Base-by-base conservation (phyloP, 2,113 vertebrate genomes). In the Cinclus cinclus region DNA sequence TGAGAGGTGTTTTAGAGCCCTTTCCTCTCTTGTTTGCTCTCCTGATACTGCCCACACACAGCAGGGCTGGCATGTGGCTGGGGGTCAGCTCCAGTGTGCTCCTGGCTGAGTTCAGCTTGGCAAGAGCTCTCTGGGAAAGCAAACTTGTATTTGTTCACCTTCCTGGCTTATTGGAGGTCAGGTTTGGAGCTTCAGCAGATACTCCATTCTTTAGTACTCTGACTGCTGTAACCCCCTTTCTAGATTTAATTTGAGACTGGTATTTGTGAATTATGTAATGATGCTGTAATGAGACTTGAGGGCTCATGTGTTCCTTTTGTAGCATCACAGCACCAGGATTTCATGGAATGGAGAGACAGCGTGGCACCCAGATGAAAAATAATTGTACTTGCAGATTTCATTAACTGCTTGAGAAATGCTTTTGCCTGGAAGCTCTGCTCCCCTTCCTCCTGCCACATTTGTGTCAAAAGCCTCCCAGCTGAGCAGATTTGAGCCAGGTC, bases 311-410 rank as follows among this genome's bases (percentile, higher is more conserved):
- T 91, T 91, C 78, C 41, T 94, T 91, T 80, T 59, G 67, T 94
- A 85, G 78, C 53, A 42, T 74, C 58, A 89, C 39, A 78, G 77
- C 83, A 50, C 59, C 74, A 75, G 44, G 62, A 71, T 86, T 91
- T 75, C 35, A 30, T 47, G 55, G 62, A 79, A 74, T 14, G 50
- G 63, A 85, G 73, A 42, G 76, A 83, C 8, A 77, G 56, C 35
- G 87, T 94, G 84, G 55, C 71, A 91, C n/a, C 20, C 35, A 46
- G 65, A 63, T 70, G 71, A 63, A 91, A 92, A 94, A 87, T 73
- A 91, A 90, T 90, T 90, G 60, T 52, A 67, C 82, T 94, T 91
- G 76, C 53, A 88, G 70, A 96, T 92, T 92, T 88, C 69, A 91
- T 92, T 69, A 94, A 90, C 58, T 83, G 41, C 91, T 94, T 2